Base-by-base conservation (phyloP, 1,140 invertebrate genomes). In the Platyura marginata region DNA sequence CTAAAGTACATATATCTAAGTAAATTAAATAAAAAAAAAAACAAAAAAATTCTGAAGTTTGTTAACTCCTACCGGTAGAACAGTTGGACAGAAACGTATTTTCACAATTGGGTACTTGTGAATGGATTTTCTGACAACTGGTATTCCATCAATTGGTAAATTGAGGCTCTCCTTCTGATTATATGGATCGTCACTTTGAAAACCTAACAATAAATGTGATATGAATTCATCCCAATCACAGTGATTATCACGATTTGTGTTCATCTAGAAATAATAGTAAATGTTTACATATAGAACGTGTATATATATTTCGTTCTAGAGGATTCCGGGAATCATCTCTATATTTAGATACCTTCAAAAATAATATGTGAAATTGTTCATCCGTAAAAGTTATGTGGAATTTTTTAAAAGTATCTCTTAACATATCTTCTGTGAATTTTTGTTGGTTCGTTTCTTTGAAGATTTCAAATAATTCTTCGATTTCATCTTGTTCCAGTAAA, bases 161-260 rank as follows among this genome's bases (percentile, higher is more conserved):
- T 72, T 69, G 10, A 79, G 51, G 4, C 66, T 64, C 47, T 70
- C 65, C 32, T 65, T 64, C 50, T 68, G 62, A 41, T 63, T 61
- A 41, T 67, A 61, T 2, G 62, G 66, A 47, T 76, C 74, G 47
- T 70, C 71, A 32, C 66, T 63, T 50, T 73, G 68, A 55, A 76
- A 79, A 32, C 75, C 73, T 39, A 78, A 58, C 25, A 77, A 63
- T 9, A 79, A 50, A 56, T 76, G 72, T 1, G 76, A 76, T 5
- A 79, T 67, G 44, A 79, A 66, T 55, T 79, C 74, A 49, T 78
- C 65, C 75, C 75, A 79, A 13, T 69, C 72, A 13, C 77, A 65
- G 41, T 64, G 60, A 15, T 68, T 73, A 46, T 71, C 64, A 25
- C 68, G 57, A 44, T 57, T 63, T 29, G 66, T 62, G 43, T 70